phyloP scores from a whole-genome alignment of 2,888 invertebrate species.

The Drosophila meridionalis region DNA sequence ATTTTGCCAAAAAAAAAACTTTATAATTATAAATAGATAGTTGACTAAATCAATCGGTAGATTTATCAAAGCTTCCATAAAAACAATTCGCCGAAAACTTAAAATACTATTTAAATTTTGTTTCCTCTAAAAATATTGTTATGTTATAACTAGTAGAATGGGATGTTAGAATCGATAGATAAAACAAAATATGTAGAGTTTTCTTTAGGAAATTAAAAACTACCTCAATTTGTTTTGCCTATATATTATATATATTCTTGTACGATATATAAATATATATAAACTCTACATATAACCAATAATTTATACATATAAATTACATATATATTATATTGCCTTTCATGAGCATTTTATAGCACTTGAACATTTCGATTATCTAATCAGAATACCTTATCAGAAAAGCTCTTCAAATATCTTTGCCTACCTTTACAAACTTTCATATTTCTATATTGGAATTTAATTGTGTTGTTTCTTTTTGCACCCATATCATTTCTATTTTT shows the following conservation, averaged over 20 bases:
- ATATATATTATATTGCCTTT: not conserved
- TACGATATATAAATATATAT: not conserved
- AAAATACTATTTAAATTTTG: not conserved
- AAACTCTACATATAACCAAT: not conserved
- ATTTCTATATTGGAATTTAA: not conserved
- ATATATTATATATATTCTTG: too few relatives aligned
- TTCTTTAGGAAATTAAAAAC: not conserved
- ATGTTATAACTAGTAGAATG: not conserved
- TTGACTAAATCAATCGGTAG: not conserved
- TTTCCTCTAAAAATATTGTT: not conserved
- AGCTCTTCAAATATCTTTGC: not conserved
- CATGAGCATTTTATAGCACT: not conserved
- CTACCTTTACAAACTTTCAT: not conserved
- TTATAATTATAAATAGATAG: not conserved
- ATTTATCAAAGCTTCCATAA: not conserved
- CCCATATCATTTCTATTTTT: slow-evolving; percentile 35
- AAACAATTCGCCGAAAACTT: not conserved
- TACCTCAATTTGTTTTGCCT: not conserved
- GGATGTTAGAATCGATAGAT: not conserved
- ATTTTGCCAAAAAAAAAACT: not conserved
- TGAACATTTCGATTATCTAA: slow-evolving; percentile 1
- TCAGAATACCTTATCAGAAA: slow-evolving; percentile 1
- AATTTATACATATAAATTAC: not conserved
- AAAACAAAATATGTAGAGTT: not conserved
- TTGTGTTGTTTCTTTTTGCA: slow-evolving; percentile 2